phyloP scores from a whole-genome alignment of 1,140 invertebrate species.

The Brachionus rubens region DNA sequence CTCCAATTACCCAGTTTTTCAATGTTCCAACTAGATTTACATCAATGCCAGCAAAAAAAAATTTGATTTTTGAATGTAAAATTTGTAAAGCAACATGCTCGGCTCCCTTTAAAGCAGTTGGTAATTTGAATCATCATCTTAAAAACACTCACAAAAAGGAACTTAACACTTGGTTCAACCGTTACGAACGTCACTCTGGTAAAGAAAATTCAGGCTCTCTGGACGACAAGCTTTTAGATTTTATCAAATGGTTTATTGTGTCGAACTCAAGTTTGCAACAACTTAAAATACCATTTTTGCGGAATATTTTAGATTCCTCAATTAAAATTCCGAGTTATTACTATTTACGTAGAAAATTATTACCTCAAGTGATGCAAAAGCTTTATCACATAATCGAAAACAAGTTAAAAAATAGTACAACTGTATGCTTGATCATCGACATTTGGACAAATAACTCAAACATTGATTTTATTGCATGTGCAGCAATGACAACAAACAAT shows the following conservation, averaged over 20 bases:
- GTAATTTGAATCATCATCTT: constrained; percentile 11
- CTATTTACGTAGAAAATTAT: background rate
- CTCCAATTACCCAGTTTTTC: background rate
- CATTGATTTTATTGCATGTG: constrained; percentile 22
- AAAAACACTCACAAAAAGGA: background rate
- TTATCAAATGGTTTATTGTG: constrained; percentile 2
- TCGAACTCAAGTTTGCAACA: background rate
- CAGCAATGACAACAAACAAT: background rate
- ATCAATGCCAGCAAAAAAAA: background rate
- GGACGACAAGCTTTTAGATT: background rate
- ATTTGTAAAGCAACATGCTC: background rate
- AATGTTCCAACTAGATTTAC: background rate
- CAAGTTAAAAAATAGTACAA: background rate
- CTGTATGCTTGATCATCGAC: background rate
- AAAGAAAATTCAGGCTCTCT: background rate
- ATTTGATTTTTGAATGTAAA: constrained; percentile 1
- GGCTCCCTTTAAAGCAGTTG: background rate
- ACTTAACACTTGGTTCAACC: background rate
- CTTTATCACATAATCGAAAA: background rate
- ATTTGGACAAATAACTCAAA: constrained; percentile 3
- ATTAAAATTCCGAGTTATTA: background rate
- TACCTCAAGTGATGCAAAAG: background rate
- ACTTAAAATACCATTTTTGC: background rate
- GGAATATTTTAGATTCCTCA: background rate
- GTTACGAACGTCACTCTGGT: background rate